Conservation (phyloP, 92 coral and sea anemone genomes). For the Scolanthus callimorphus region DNA sequence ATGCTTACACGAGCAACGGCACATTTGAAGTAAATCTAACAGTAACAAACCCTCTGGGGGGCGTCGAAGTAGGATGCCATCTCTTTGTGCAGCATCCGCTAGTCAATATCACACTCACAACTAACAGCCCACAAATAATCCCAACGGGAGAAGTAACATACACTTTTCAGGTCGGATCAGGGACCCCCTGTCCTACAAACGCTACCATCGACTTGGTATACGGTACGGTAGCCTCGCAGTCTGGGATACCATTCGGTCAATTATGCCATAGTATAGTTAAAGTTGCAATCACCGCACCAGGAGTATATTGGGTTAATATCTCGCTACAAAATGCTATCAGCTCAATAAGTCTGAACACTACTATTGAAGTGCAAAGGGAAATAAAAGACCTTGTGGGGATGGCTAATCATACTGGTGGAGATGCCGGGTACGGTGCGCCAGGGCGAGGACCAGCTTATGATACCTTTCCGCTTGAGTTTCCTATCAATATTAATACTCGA, state of each 20-base stretch:
- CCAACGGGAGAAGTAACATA: conserved; percentile 65
- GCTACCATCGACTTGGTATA: conserved; percentile 61
- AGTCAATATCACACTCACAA: conserved; percentile 9
- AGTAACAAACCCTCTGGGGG: conserved; percentile 53
- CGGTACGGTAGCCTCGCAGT: conserved; percentile 18
- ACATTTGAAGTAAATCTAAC: conserved; percentile 26
- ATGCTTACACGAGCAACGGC: conserved; percentile 47
- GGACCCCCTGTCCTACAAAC: conserved; percentile 73
- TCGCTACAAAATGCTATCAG: conserved; percentile 48
- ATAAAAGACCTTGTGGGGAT: conserved; percentile 45
- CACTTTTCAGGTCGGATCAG: conserved; percentile 25
- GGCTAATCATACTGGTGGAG: conserved; percentile 57
- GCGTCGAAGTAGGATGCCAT: not conserved
- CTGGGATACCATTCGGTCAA: conserved; percentile 22
- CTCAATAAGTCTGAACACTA: conserved; percentile 27
- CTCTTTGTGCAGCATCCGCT: conserved; percentile 54
- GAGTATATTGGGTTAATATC: conserved; percentile 39
- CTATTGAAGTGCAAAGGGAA: conserved; percentile 71
- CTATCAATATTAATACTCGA: conserved; percentile 37
- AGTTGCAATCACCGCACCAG: conserved; percentile 33
- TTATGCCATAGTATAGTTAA: conserved; percentile 8
- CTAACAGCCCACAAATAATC: conserved; percentile 69
- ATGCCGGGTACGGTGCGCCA: conserved; percentile 58
- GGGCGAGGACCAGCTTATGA: conserved; percentile 51
- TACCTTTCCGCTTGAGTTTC: conserved; percentile 60